phyloP scores from a whole-genome alignment of 2,888 invertebrate species.

The Pheosia gnoma region DNA sequence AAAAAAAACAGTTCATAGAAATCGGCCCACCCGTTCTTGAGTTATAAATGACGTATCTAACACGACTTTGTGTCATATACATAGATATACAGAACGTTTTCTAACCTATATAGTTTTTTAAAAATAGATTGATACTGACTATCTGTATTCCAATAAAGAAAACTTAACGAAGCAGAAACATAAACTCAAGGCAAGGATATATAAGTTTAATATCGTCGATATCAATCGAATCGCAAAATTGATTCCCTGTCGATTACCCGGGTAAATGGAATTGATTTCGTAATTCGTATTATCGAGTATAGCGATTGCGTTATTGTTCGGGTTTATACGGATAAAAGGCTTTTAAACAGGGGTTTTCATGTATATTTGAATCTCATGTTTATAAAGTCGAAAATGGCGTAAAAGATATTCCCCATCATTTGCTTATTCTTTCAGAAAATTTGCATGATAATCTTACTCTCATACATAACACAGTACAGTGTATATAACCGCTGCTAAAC shows the following conservation, averaged over 20 bases:
- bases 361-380: slow-evolving; percentile 23
- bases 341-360: slow-evolving; percentile 18
- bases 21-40: too few species aligned
- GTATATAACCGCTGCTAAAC: too few species aligned
- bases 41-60: too few species aligned
- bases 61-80: too few species aligned
- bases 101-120: too few species aligned
- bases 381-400: slow-evolving; percentile 11
- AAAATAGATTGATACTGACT: too few species aligned
- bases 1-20: too few species aligned
- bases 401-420: background rate
- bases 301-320: slow-evolving; percentile 31
- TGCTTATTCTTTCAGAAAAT: too few species aligned
- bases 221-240: slow-evolving; percentile 37
- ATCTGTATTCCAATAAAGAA: too few species aligned
- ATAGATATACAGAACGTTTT: too few species aligned
- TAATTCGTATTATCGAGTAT: slow-evolving; percentile 37
- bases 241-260: slow-evolving; percentile 44
- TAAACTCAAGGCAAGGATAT: background rate
- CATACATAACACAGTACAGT: too few species aligned
- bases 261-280: slow-evolving; percentile 42
- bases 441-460: too few species aligned
- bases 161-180: background rate
- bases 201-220: slow-evolving; percentile 41
- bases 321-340: slow-evolving; percentile 29